These are phyloP conservation scores for Cotesia vestalis DNA, from an alignment of 1,140 invertebrate species.

Conservation along the genomic window DNA sequence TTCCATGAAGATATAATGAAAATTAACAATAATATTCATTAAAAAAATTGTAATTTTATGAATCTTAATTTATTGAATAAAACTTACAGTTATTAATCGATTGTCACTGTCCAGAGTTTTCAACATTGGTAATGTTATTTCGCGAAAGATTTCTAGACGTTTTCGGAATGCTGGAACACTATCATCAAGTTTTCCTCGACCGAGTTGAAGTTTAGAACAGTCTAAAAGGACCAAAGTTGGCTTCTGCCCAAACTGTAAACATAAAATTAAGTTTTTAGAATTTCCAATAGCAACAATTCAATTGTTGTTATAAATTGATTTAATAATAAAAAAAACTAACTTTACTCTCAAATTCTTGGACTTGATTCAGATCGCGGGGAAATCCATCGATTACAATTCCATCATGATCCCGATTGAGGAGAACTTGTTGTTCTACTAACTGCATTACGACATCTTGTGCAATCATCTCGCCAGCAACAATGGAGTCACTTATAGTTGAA, in stretches of 20 bases:
- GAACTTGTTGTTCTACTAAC: conserved; percentile 72
- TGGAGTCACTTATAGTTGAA: conserved; percentile 71
- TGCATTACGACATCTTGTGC: conserved; percentile 74
- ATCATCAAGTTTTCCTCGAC: conserved; percentile 82
- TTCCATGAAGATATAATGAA: too few species aligned
- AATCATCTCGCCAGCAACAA: conserved; percentile 85
- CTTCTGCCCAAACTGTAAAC: conserved; percentile 74
- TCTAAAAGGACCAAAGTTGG: conserved; percentile 82
- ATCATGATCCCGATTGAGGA: conserved; percentile 65
- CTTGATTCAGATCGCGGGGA: conserved; percentile 86
- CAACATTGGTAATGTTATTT: conserved; percentile 86
- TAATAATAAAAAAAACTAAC: conserved; percentile 63
- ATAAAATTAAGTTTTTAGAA: conserved; percentile 23
- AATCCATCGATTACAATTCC: conserved; percentile 91
- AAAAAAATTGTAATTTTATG: too few species aligned
- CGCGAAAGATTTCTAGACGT: conserved; percentile 83
- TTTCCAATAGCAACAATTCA: too few species aligned
- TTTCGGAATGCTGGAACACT: conserved; percentile 83
- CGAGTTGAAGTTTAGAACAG: conserved; percentile 86
- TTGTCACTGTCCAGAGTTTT: conserved; percentile 82
- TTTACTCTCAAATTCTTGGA: conserved; percentile 84
- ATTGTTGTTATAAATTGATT: too few species aligned
- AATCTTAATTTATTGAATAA: not conserved
- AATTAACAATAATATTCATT: too few species aligned
- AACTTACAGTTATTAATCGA: conserved; percentile 80